Base-by-base conservation (phyloP, 2,797 vertebrate genomes). In the Nasua narica region DNA sequence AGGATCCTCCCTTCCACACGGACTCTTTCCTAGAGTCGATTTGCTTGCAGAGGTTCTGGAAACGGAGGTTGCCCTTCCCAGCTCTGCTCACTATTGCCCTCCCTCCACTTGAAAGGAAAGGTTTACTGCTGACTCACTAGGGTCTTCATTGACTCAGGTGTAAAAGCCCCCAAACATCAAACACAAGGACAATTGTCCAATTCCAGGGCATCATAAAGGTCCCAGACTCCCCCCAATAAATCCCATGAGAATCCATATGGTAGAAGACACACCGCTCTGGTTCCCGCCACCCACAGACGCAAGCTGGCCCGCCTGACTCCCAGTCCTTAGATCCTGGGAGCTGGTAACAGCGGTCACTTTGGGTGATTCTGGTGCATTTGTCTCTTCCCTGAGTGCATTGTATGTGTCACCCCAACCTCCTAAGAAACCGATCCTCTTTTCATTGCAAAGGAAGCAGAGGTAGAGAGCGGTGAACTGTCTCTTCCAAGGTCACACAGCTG, bases 1-100 rank as follows among this genome's bases (percentile, higher is more conserved):
- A 1, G 1, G 19, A 14, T 2, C n/a, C 69, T 84, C 7, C 3
- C 10, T 19, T 19, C 32, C 18, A 0, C 0, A 7, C 15, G 0
- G 12, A 12, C 16, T 21, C 6, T 13, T 40, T 43, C 84, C 27
- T 23, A 3, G 37, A 46, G 7, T 13, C 0, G 23, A 54, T 29
- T 46, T 56, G 67, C 43, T 19, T 3, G 12, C 3, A 46, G 27
- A 19, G 82, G 62, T 7, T 37, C 43, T n/a, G 9, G 69, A 16
- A 50, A 37, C 5, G 27, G 40, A 25, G n/a, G 35, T 4, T 10
- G 32, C 52, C 21, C 27, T 14, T 8, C n/a, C 72, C 11, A 3
- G 0, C 67, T 10, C 25, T 19, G 3, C 2, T n/a, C 83, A 14
- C 32, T 9, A 0, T 4, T 16, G 43, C 29, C 46, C 11, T 32